phyloP scores from a whole-genome alignment of 2,888 invertebrate species.

The Antitype chi region DNA sequence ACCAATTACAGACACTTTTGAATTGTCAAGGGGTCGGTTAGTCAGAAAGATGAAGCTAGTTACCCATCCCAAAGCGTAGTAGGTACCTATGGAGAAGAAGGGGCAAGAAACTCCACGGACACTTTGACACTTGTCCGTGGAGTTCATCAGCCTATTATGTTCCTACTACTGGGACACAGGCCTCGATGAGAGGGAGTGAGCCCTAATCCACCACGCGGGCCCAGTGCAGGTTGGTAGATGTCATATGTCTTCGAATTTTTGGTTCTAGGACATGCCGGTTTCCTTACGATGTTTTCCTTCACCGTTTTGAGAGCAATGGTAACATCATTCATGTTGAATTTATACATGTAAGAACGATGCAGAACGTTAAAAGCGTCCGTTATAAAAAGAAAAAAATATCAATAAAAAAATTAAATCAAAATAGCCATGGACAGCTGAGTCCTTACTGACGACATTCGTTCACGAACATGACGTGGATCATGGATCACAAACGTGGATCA shows the following conservation, averaged over 20 bases:
- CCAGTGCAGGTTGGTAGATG: too few species aligned
- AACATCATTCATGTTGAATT: constrained; percentile 3
- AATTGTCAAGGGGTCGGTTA: not conserved
- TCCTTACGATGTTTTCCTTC: too few species aligned
- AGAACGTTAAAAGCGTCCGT: not conserved
- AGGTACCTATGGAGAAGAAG: not conserved
- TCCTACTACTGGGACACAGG: too few species aligned
- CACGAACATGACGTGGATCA: not conserved
- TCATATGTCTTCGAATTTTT: too few species aligned
- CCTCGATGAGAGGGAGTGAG: too few species aligned
- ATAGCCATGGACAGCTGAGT: not conserved
- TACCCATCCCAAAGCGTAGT: not conserved
- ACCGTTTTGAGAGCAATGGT: not conserved
- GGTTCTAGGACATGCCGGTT: too few species aligned
- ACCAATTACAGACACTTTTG: not conserved
- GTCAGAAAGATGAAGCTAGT: not conserved
- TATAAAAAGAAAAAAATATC: not conserved
- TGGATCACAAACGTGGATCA: not conserved
- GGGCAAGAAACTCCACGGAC: not conserved
- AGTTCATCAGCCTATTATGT: too few species aligned
- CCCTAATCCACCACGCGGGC: too few species aligned
- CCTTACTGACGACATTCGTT: not conserved
- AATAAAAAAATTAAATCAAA: not conserved
- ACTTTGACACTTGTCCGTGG: too few species aligned
- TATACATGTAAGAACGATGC: not conserved